Conservation (phyloP, 2,113 vertebrate species). For the Poecilia latipinna region DNA sequence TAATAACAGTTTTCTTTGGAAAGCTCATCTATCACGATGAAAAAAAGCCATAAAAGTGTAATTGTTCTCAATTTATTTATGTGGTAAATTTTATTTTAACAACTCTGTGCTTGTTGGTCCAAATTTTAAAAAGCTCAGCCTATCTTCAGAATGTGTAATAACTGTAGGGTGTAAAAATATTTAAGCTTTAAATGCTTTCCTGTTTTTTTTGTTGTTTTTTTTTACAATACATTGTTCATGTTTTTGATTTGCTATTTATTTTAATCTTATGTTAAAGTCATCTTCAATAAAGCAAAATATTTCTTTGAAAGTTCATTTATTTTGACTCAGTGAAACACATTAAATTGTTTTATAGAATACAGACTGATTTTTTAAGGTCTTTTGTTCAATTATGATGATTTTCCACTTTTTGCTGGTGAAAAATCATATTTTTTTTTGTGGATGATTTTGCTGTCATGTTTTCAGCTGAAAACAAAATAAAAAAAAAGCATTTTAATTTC, state of each 20-base stretch:
- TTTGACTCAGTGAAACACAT: too few species aligned
- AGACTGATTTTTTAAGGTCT: too few species aligned
- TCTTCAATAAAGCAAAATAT: neutral
- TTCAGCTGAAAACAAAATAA: too few species aligned
- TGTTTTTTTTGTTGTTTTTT: neutral
- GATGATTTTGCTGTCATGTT: too few species aligned
- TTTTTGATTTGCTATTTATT: neutral
- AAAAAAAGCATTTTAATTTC: too few species aligned
- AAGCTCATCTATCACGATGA: neutral
- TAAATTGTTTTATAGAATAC: too few species aligned
- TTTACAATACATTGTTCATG: neutral
- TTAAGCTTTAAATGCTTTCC: neutral
- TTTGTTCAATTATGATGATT: too few species aligned
- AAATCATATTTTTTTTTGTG: too few species aligned
- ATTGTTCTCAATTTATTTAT: neutral
- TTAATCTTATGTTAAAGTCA: neutral
- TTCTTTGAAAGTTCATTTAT: too few species aligned
- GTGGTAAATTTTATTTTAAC: neutral
- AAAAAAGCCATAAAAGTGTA: neutral
- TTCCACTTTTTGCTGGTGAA: too few species aligned
- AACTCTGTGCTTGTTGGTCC: neutral
- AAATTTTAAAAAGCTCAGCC: neutral
- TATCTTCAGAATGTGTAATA: neutral
- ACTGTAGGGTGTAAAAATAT: neutral
- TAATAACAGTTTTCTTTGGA: neutral